Base-by-base conservation (phyloP, 2,797 vertebrate genomes). In the Acrossocheilus fasciatus region DNA sequence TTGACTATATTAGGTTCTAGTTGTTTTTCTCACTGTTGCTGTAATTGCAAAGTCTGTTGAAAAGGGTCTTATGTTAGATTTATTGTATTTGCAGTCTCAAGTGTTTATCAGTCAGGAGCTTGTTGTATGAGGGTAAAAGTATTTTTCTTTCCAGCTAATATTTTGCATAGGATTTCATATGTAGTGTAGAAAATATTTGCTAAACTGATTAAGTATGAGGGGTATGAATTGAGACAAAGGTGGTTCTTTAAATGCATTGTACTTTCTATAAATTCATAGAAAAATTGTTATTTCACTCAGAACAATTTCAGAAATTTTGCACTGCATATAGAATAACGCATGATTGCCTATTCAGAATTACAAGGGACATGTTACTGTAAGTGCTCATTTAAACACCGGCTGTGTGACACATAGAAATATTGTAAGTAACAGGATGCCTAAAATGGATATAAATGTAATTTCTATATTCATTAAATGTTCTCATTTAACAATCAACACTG, bases 381-480 rank as follows among this genome's bases (percentile, higher is more conserved):
- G 39, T 66, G 41, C 74, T 79, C 18, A 39, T 69, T 57, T 77
- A 59, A 64, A 66, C 7, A 54, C 18, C 6, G 23, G n/a, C 18
- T 36, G 34, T 75, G 11, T 41, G 23, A 82, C n/a, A 68, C 45
- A 64, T 64, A 8, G 66, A 76, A 69, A 74, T 34, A 23, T 12
- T 79, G 50, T 66, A 50, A 47, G n/a, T 68, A 66, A 34, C 43
- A 68, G 73, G 43, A 62, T 87, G 84, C 52, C 89, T 82, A 84
- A 85, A 88, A 80, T 82, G 88, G 72, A 90, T 87, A 91, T 89
- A 91, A 92, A 92, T 95, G 92, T 95, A 90, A 89, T 89, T 89
- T 93, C 82, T 93, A 87, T 92, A 90, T 91, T 92, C 89, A 95
- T 96, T 95, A 95, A 95, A 96, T 93, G 91, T 93, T 90, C 84